These are phyloP conservation scores for Micromesistius poutassou DNA, from an alignment of 2,797 vertebrate species.

Conservation along the genomic window DNA sequence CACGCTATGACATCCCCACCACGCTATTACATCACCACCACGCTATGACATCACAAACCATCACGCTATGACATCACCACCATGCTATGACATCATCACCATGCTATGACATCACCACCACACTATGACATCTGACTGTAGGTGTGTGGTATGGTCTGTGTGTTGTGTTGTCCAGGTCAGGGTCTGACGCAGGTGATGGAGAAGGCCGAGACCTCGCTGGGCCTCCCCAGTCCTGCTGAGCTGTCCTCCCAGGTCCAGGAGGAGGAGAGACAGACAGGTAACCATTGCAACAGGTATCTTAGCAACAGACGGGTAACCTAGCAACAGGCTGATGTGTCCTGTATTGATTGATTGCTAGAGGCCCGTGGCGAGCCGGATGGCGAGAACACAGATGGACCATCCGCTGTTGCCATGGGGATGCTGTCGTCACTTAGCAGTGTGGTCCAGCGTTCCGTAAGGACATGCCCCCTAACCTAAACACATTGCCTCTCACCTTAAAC, in stretches of 20 bases:
- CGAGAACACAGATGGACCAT: conserved; percentile 57
- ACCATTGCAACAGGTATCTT: conserved; percentile 37
- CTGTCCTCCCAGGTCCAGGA: conserved; percentile 72
- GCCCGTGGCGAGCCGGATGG: conserved; percentile 30
- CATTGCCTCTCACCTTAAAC: neutral
- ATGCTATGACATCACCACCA: neutral
- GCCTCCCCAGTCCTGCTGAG: conserved; percentile 87
- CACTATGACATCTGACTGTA: neutral
- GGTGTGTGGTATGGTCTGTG: no score
- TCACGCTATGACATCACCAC: neutral
- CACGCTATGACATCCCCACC: neutral
- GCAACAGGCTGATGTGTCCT: neutral
- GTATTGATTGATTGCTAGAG: conserved; percentile 15
- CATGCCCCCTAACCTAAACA: neutral
- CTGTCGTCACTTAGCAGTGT: conserved; percentile 86
- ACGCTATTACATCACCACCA: neutral
- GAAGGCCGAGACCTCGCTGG: conserved; percentile 92
- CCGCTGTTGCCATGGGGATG: conserved; percentile 82
- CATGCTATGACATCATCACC: no score
- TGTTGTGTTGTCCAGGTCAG: conserved; percentile 75
- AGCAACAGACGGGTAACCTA: neutral
- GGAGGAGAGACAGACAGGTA: conserved; percentile 52
- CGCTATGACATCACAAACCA: no score
- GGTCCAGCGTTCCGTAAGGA: conserved; percentile 92
- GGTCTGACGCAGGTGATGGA: conserved; percentile 93